Evolutionary conservation across 2,888 invertebrate species (phyloP).

Genomic region (Sipha maydis): DNA sequence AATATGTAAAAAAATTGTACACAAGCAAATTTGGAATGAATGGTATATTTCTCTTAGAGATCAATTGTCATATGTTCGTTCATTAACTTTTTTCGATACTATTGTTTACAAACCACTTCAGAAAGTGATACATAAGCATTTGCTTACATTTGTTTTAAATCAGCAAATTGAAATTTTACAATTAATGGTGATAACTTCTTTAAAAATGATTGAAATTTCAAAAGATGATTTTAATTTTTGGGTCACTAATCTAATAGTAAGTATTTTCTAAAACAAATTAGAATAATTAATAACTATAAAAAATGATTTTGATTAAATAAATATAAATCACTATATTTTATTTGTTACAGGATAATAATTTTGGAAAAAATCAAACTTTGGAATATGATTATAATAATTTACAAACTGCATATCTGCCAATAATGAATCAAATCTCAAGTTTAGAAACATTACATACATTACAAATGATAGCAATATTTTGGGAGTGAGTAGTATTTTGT

Average conservation of each 20-base stretch:
- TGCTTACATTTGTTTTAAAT: constrained; percentile 50
- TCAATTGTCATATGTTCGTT: constrained; percentile 50
- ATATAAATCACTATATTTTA: neutral
- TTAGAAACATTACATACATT: constrained; percentile 57
- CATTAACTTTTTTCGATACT: constrained; percentile 57
- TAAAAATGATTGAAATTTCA: constrained; percentile 28
- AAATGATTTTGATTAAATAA: neutral
- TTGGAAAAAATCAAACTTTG: constrained; percentile 55
- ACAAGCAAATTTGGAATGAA: constrained; percentile 55
- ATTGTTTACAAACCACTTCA: constrained; percentile 55
- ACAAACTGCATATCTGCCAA: constrained; percentile 14
- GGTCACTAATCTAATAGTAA: constrained; percentile 47
- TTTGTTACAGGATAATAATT: constrained; percentile 56
- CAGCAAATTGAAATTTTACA: constrained; percentile 55
- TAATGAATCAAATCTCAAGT: constrained; percentile 55
- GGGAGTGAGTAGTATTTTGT: constrained; percentile 27
- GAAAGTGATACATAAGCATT: constrained; percentile 35
- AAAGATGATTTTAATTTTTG: constrained; percentile 50
- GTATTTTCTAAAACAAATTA: neutral
- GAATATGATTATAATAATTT: constrained; percentile 57
- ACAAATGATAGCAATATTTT: constrained; percentile 41
- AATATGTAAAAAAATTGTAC: constrained; percentile 40
- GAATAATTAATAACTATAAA: neutral
- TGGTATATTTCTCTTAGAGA: constrained; percentile 42
- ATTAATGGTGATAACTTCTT: constrained; percentile 51